Percentiles rank a stretch among this genome's conserved stretches.
phyloP scores from a whole-genome alignment of 2,888 invertebrate genomes.

The Hypomecis punctinalis region DNA sequence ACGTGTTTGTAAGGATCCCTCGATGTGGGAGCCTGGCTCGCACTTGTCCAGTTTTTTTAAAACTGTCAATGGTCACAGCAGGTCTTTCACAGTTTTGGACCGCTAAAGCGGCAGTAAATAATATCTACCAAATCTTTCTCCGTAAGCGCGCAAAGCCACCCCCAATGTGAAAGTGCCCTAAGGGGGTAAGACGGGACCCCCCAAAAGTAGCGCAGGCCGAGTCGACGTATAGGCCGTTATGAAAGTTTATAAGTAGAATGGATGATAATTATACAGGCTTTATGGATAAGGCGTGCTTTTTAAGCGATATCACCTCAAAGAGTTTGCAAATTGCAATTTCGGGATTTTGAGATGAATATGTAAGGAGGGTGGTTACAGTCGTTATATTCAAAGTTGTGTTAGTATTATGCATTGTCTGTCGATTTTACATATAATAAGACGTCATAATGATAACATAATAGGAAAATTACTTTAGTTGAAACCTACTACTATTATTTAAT shows the following conservation, averaged over 20 bases:
- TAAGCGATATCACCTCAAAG: conserved; percentile 75
- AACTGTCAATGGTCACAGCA: too few species aligned
- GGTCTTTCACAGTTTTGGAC: not conserved
- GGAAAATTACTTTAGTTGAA: too few species aligned
- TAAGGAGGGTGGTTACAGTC: conserved; percentile 28
- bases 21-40: too few species aligned
- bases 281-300: conserved; percentile 79
- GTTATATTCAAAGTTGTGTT: not conserved
- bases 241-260: conserved; percentile 85
- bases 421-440: not conserved
- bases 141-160: not conserved
- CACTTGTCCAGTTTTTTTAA: too few species aligned
- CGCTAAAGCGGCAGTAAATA: not conserved
- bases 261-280: conserved; percentile 83
- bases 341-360: conserved; percentile 37
- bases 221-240: conserved; percentile 85
- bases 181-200: conserved; percentile 47
- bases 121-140: not conserved
- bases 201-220: conserved; percentile 80
- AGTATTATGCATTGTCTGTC: conserved; percentile 1
- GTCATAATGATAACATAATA: too few species aligned
- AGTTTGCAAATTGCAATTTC: conserved; percentile 67
- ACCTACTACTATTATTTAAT: too few species aligned
- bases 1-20: too few species aligned
- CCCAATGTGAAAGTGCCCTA: conserved; percentile 14